A percentile compares a stretch with the other conserved stretches of the same genome.
These are phyloP conservation scores for Scolopax rusticola DNA, from an alignment of 2,797 vertebrate species.

Conservation along the genomic window DNA sequence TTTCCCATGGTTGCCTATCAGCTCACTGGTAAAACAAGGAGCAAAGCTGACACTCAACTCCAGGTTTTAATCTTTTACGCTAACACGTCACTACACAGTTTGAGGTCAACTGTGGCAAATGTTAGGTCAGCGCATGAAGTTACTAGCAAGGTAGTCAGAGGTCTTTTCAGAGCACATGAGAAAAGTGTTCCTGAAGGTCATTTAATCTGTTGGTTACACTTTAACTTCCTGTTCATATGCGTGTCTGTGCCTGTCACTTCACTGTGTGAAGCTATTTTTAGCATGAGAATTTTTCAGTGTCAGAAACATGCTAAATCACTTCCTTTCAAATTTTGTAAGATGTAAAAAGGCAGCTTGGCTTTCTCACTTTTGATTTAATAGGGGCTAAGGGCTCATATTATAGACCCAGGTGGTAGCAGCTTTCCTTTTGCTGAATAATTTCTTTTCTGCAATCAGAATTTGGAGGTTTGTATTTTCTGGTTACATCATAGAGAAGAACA, in stretches of 20 bases:
- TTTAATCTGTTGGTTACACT: background rate
- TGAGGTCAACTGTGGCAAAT: background rate
- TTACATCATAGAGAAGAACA: background rate
- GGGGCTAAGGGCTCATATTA: background rate
- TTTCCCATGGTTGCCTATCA: fast-evolving
- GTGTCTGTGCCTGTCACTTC: background rate
- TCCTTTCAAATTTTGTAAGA: background rate
- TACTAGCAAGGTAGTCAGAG: background rate
- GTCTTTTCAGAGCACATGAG: background rate
- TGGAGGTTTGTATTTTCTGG: background rate
- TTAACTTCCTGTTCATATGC: background rate
- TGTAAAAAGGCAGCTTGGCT: background rate
- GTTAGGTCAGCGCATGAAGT: background rate
- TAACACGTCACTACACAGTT: background rate
- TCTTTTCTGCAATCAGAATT: background rate
- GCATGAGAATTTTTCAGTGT: background rate
- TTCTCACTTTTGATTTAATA: background rate
- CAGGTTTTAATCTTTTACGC: background rate
- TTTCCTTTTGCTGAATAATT: conserved; percentile 5
- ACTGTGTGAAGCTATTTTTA: background rate
- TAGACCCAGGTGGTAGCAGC: background rate
- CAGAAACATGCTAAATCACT: background rate
- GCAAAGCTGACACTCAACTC: background rate
- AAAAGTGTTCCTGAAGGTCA: background rate
- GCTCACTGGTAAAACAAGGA: background rate